Base-by-base conservation (phyloP, 2,797 vertebrate species). In the Capromys pilorides region DNA sequence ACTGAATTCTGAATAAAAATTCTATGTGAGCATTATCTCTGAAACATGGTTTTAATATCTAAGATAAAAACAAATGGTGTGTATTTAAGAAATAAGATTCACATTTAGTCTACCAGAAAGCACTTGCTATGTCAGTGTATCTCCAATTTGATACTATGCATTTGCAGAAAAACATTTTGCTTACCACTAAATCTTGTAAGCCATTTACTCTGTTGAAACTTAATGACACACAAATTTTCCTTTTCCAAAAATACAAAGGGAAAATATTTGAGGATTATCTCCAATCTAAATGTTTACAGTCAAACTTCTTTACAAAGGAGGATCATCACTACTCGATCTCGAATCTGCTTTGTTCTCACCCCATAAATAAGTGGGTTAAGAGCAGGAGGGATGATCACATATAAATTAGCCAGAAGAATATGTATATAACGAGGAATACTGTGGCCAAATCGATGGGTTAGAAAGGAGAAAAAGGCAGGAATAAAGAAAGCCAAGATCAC, bases 401-500 rank as follows among this genome's bases (percentile, higher is more conserved):
- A 96, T 11, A 96, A 84, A 79, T 94, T 97, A 11, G 87, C 86
- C 4, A 96, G 33, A 24, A 96, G 81, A 2, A 96, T 96, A n/a
- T 97, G 96, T 39, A 97, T 91, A 66, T 94, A 96, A 22, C 73
- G 96, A 18, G 97, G 94, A 39, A 97, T 93, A n/a, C n/a, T 88
- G 41, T 88, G 91, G 26, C 95, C 96, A 88, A 96, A 94, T 69
- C 85, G 1, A 41, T 91, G 91, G 22, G 88, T 92, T 33, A 96
- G 77, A 61, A 95, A 95, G 7, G 91, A 96, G 62, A 96, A 96
- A 82, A 93, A 91, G 22, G 84, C 93, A 64, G 91, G 80, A n/a
- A 49, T 88, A n/a, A 99, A 99, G 96, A 98, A 99, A 12, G 97
- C 97, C 97, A 98, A 97, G 95, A 98, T 98, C 39, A 98, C 97